Evolutionary conservation across 2,113 vertebrate genomes (phyloP).

Genomic region (Cyanoderma ruficeps): DNA sequence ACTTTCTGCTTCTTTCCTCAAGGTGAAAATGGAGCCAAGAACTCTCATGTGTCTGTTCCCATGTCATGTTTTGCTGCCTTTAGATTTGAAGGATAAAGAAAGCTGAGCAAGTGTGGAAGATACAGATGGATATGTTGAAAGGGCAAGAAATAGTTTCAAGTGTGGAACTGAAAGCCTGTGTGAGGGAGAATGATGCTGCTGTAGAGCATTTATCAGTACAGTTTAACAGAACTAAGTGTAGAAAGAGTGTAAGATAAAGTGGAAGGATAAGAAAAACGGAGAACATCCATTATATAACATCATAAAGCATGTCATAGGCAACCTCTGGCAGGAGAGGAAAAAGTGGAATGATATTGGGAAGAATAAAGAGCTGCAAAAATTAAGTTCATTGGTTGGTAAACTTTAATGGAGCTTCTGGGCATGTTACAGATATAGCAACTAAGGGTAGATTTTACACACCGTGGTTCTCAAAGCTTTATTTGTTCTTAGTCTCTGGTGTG

Average conservation of each 20-base stretch:
- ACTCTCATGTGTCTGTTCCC: background rate
- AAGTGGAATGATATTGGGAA: background rate
- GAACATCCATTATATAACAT: background rate
- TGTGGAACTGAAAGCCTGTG: background rate
- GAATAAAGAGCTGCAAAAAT: background rate
- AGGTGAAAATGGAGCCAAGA: background rate
- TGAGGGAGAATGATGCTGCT: background rate
- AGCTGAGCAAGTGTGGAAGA: background rate
- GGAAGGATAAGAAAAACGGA: background rate
- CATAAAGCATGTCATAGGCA: background rate
- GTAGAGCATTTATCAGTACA: background rate
- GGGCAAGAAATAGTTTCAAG: background rate
- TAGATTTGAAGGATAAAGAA: background rate
- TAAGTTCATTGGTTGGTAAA: background rate
- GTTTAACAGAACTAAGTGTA: background rate
- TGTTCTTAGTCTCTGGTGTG: background rate
- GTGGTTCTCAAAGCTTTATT: background rate
- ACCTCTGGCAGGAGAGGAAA: background rate
- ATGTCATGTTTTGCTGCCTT: background rate
- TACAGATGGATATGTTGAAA: constrained; percentile 10
- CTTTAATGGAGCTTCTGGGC: background rate
- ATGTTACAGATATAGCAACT: background rate
- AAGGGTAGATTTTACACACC: background rate
- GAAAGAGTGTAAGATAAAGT: background rate
- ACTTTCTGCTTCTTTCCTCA: background rate